Conservation (phyloP, 2,113 vertebrate species). For the Labrus mixtus region DNA sequence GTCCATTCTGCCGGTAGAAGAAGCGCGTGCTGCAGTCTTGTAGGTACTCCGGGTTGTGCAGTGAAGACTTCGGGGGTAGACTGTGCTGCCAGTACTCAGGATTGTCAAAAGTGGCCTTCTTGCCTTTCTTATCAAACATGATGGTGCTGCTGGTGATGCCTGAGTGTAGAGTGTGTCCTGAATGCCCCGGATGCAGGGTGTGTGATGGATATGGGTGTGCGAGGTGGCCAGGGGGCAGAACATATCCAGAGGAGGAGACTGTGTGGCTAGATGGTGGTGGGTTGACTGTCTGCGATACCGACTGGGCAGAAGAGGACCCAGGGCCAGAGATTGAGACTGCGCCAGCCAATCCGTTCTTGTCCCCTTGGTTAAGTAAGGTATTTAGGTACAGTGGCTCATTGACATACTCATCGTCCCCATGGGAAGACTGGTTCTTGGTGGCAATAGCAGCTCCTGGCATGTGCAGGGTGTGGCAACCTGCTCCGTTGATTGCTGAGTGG, state of each 20-base stretch:
- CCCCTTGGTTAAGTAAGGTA: slow-evolving; percentile 89
- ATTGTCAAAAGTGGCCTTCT: slow-evolving; percentile 96
- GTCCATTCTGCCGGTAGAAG: slow-evolving; percentile 98
- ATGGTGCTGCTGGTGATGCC: slow-evolving; percentile 81
- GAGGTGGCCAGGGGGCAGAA: slow-evolving; percentile 72
- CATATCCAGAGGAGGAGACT: slow-evolving; percentile 72
- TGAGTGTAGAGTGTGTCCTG: slow-evolving; percentile 82
- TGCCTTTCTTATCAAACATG: slow-evolving; percentile 90
- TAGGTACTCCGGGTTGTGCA: slow-evolving; percentile 97
- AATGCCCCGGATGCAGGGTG: slow-evolving; percentile 80
- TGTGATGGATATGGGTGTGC: slow-evolving; percentile 80
- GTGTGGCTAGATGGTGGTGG: slow-evolving; percentile 73
- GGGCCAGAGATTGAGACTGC: slow-evolving; percentile 67
- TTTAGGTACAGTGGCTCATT: slow-evolving; percentile 98
- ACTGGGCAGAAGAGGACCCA: slow-evolving; percentile 57
- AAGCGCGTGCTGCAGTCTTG: slow-evolving; percentile 99
- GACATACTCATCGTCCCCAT: slow-evolving; percentile 92
- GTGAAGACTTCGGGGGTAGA: slow-evolving; percentile 92
- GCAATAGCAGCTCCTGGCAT: slow-evolving; percentile 66
- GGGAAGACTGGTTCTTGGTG: slow-evolving; percentile 82
- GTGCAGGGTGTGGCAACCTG: slow-evolving; percentile 86
- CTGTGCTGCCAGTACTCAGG: slow-evolving; percentile 99
- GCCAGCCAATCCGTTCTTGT: slow-evolving; percentile 85
- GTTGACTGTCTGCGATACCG: slow-evolving; percentile 73
- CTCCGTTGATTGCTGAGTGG: slow-evolving; percentile 90